These are phyloP conservation scores for Calycopis cecrops DNA, from an alignment of 1,140 invertebrate genomes.

Conservation along the genomic window DNA sequence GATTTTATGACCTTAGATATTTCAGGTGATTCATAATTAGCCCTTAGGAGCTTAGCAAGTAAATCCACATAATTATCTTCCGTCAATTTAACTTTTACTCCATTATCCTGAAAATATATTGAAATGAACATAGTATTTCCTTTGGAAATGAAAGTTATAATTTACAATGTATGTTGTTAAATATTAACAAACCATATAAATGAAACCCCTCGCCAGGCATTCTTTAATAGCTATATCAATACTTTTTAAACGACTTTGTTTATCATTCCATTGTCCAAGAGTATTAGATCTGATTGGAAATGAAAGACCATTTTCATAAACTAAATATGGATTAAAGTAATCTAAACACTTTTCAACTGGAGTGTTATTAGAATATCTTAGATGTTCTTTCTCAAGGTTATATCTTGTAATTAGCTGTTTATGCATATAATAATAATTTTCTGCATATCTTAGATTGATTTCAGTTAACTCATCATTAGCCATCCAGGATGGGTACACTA, in stretches of 20 bases:
- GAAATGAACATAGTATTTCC: conserved; percentile 3
- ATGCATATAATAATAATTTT: conserved; percentile 77
- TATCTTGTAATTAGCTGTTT: conserved; percentile 80
- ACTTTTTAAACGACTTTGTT: conserved; percentile 43
- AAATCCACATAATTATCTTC: conserved; percentile 51
- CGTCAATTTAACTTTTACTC: conserved; percentile 40
- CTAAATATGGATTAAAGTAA: conserved; percentile 48
- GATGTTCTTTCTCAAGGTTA: conserved; percentile 78
- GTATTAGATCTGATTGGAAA: conserved; percentile 46
- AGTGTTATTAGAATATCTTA: conserved; percentile 23
- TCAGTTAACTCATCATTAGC: conserved; percentile 72
- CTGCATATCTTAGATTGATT: conserved; percentile 76
- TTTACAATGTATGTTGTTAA: conserved; percentile 6
- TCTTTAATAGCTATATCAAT: conserved; percentile 57
- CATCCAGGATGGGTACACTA: conserved; percentile 81
- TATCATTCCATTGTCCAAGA: conserved; percentile 39
- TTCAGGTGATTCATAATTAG: conserved; percentile 47
- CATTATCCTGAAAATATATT: conserved; percentile 40
- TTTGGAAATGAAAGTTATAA: conserved; percentile 4
- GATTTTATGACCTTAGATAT: conserved; percentile 49
- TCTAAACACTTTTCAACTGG: conserved; percentile 33
- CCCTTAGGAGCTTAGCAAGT: conserved; percentile 48
- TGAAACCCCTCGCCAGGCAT: conserved; percentile 50
- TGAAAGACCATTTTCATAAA: conserved; percentile 57
- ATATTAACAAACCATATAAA: conserved; percentile 47